phyloP scores from a whole-genome alignment of 2,888 invertebrate species.

The Polylopha cassiicola region DNA sequence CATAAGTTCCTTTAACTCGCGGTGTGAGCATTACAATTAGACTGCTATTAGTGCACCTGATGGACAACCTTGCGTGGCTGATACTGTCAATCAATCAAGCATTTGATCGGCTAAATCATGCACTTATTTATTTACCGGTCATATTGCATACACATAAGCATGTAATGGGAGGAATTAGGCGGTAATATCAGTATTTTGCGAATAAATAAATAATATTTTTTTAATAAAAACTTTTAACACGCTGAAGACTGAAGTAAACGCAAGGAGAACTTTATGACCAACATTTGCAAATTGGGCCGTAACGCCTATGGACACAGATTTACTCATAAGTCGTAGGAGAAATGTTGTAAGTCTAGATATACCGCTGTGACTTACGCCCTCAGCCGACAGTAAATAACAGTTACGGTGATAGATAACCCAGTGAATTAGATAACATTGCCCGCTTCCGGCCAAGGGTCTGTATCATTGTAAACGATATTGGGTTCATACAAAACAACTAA shows the following conservation, averaged over 20 bases:
- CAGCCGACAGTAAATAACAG: constrained; percentile 45
- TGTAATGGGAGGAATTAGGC: constrained; percentile 14
- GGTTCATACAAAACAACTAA: constrained; percentile 3
- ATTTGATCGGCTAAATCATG: constrained; percentile 15
- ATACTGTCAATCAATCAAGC: constrained; percentile 21
- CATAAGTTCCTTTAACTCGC: constrained; percentile 6
- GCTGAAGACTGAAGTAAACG: too few relatives aligned
- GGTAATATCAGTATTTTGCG: constrained; percentile 4
- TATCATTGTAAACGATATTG: constrained; percentile 2
- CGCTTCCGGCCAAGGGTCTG: constrained; percentile 34
- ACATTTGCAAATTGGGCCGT: constrained; percentile 5
- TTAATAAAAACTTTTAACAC: too few relatives aligned
- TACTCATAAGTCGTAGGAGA: constrained; percentile 9
- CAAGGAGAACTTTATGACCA: too few relatives aligned
- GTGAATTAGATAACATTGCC: constrained; percentile 44
- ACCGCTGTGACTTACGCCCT: constrained; percentile 24
- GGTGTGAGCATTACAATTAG: constrained; percentile 9
- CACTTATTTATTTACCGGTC: constrained; percentile 10
- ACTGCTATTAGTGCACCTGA: constrained; percentile 12
- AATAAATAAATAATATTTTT: too few relatives aligned
- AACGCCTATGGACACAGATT: constrained; percentile 8
- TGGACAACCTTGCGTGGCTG: constrained; percentile 17
- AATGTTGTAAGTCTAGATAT: constrained; percentile 4
- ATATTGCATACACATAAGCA: constrained; percentile 12
- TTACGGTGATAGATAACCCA: constrained; percentile 44